Conservation (phyloP, 2,888 invertebrate species). For the Ischnura elegans region DNA sequence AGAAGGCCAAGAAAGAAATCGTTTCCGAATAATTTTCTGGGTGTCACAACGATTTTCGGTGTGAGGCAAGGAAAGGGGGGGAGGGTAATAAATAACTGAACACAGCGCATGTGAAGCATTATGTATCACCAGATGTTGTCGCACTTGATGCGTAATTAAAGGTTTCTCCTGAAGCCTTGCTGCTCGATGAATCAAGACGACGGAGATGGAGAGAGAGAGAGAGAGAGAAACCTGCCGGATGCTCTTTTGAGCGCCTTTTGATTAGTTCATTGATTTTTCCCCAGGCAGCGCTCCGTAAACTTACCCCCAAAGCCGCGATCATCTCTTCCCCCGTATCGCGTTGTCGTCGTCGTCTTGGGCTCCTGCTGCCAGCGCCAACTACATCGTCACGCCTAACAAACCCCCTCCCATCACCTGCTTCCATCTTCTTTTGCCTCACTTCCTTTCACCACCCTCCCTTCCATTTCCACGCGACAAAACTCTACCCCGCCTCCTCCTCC, state of each 20-base stretch:
- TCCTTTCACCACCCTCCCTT: neutral
- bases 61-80: neutral
- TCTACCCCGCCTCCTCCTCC: neutral
- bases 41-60: neutral
- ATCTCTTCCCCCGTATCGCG: neutral
- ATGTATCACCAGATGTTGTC: neutral
- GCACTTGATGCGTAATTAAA: neutral
- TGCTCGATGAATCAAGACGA: neutral
- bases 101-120: neutral
- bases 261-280: conserved; percentile 29
- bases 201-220: no score
- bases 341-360: no score
- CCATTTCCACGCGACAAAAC: neutral
- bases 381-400: neutral
- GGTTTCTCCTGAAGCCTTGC: neutral
- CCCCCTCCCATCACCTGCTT: neutral
- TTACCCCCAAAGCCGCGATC: neutral
- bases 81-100: no score
- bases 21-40: neutral
- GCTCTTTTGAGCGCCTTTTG: conserved; percentile 24
- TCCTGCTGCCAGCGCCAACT: no score
- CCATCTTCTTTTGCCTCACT: neutral
- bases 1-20: no score
- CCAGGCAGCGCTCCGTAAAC: neutral
- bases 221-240: neutral